These are phyloP conservation scores for Anthrax anthrax DNA, from an alignment of 2,888 invertebrate species.

Conservation along the genomic window DNA sequence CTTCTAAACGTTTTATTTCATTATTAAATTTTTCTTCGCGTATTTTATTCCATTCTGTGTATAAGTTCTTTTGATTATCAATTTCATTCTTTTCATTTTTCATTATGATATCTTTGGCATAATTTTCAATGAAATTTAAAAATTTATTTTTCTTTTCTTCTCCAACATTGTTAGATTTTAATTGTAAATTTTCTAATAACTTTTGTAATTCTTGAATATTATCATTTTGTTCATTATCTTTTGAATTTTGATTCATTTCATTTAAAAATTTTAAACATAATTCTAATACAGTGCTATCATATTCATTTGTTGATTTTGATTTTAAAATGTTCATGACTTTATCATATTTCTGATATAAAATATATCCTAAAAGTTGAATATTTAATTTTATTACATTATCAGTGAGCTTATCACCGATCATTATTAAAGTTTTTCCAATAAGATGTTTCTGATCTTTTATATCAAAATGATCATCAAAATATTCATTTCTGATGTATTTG, in stretches of 20 bases:
- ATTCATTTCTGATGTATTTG: constrained; percentile 63
- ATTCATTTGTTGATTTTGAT: constrained; percentile 9
- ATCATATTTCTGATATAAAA: constrained; percentile 51
- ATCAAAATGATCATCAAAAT: constrained; percentile 84
- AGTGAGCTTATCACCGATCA: constrained; percentile 37
- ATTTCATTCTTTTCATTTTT: constrained; percentile 29
- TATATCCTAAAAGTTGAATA: constrained; percentile 49
- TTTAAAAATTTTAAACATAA: constrained; percentile 16
- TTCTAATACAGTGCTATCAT: constrained; percentile 20
- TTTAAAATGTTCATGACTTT: constrained; percentile 28
- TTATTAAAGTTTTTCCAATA: constrained; percentile 68
- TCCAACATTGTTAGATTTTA: too few species aligned
- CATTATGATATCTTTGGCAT: constrained; percentile 24
- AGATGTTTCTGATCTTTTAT: constrained; percentile 53
- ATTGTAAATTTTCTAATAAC: constrained; percentile 21
- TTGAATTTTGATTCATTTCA: background rate
- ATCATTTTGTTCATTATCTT: background rate
- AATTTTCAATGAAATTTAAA: constrained; percentile 16
- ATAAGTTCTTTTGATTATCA: constrained; percentile 35
- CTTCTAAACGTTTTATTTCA: constrained; percentile 41
- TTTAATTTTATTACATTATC: constrained; percentile 38
- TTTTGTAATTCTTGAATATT: background rate
- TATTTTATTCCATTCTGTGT: constrained; percentile 42
- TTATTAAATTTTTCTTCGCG: constrained; percentile 44
- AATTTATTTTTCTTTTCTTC: constrained; percentile 18